Base-by-base conservation (phyloP, 2,888 invertebrate genomes). In the Ischnus inquisitorius region DNA sequence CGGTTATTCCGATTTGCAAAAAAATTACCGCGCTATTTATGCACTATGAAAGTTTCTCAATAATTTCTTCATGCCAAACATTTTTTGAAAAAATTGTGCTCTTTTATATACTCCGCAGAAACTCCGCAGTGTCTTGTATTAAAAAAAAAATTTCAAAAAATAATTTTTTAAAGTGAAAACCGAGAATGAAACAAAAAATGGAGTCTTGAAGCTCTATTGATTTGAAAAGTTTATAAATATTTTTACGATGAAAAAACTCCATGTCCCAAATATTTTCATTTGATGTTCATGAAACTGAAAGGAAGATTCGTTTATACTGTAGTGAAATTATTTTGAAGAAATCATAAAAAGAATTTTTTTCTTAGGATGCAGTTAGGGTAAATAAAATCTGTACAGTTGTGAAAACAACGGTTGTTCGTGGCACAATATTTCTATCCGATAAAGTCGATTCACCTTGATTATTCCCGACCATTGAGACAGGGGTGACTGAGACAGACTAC, bases 381-480 rank as follows among this genome's bases (percentile, higher is more conserved):
- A 25, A 60, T 14, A 10, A 28, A 60, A 60, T 60, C 25, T 60
- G 14, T 60, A 22, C 28, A 14, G 5, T 14, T 8, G 2, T 10
- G 4, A 12, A 25, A 60, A 60, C 14, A 14, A 60, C 60, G 5
- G 28, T 6, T 60, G 6, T 28, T 60, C 60, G 14, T 57, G 60
- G 10, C 14, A 22, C 57, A 22, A 25, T 22, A 60, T 28, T 60
- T 28, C 28, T 3, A 60, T 12, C 25, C 28, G 28, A 25, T 60
- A 28, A 60, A n/a, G 60, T 60, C 60, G 60, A 28, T 60, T 28
- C 28, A 60, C 14, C 28, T 54, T 54, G 60, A 28, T 0, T 60
- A 60, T 60, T 25, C 25, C 25, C n/a, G 25, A 39, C 10, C 16
- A 39, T 39, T n/a, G n/a, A 41, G 39, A 39, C 34, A 64, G 75